Evolutionary conservation across 1,140 invertebrate species (phyloP).

Genomic region (Trichonephila clavipes): DNA sequence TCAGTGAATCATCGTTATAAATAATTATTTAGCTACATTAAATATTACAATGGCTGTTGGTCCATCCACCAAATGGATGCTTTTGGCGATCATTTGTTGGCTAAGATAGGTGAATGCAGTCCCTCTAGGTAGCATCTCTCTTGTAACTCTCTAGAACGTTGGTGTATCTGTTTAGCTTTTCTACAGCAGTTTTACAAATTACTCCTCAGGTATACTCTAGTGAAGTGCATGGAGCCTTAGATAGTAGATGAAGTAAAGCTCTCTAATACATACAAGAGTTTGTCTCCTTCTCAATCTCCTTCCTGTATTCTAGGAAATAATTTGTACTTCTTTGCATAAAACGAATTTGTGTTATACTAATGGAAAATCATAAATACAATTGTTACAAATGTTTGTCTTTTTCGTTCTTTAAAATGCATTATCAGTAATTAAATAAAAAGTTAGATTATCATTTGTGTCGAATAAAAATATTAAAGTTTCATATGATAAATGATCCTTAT

Average conservation of each 20-base stretch:
- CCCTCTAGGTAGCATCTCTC: constrained; percentile 1
- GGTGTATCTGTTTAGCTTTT: constrained; percentile 5
- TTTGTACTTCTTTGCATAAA: too few relatives aligned
- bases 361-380: too few relatives aligned
- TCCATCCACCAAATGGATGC: not conserved
- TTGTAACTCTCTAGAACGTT: constrained; percentile 11
- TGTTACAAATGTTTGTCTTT: too few relatives aligned
- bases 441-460: too few relatives aligned
- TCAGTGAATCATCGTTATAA: too few relatives aligned
- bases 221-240: constrained; percentile 23
- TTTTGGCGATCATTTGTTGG: not conserved
- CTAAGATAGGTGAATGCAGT: constrained; percentile 8
- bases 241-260: not conserved
- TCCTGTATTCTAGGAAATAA: constrained; percentile 4
- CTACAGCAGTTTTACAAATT: not conserved
- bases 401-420: too few relatives aligned
- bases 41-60: too few relatives aligned
- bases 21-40: too few relatives aligned
- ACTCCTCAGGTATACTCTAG: not conserved
- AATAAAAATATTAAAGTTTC: too few relatives aligned
- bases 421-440: too few relatives aligned
- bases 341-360: too few relatives aligned
- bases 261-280: not conserved
- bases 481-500: too few relatives aligned
- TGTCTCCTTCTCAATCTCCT: not conserved